phyloP scores from a whole-genome alignment of 2,797 vertebrate species.

The Sebastes glaucus region DNA sequence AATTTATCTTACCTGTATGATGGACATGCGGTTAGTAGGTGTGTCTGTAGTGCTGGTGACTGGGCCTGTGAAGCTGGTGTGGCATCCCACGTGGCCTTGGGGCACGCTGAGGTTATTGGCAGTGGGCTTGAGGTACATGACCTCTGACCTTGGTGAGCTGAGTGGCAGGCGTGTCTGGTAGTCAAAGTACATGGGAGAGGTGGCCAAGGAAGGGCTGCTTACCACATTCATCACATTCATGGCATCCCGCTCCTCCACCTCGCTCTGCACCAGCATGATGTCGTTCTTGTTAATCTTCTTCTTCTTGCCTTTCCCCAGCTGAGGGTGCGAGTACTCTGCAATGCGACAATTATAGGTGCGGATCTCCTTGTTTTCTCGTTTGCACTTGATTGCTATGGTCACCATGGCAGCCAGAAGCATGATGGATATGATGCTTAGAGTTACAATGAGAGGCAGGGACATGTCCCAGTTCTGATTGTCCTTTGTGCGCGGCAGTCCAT shows the following conservation, averaged over 20 bases:
- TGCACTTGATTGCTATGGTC: slow-evolving; percentile 97
- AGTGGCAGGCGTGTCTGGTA: slow-evolving; percentile 99
- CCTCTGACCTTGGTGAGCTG: slow-evolving; percentile 99
- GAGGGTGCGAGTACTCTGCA: slow-evolving; percentile 98
- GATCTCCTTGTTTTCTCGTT: slow-evolving; percentile 99
- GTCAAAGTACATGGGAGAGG: slow-evolving; percentile 99
- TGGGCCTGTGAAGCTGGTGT: slow-evolving; percentile 98
- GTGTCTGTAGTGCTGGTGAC: slow-evolving; percentile 96
- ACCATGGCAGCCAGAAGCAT: slow-evolving; percentile 98
- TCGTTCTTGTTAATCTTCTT: slow-evolving; percentile 99
- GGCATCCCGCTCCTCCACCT: slow-evolving; percentile 98
- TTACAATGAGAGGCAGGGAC: slow-evolving; percentile 96
- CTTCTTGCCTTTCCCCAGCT: slow-evolving; percentile 96
- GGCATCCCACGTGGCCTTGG: slow-evolving; percentile 97
- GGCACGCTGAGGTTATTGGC: slow-evolving; percentile 99
- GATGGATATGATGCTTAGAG: slow-evolving; percentile 95
- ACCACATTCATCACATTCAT: slow-evolving; percentile 99
- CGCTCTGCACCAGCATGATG: slow-evolving; percentile 99
- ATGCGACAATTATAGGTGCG: slow-evolving; percentile 99
- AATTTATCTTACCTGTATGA: slow-evolving; percentile 97
- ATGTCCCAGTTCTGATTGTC: slow-evolving; percentile 97
- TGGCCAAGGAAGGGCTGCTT: slow-evolving; percentile 99
- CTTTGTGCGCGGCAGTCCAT: slow-evolving; percentile 91
- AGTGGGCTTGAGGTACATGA: slow-evolving; percentile 99
- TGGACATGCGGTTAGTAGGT: slow-evolving; percentile 98